Evolutionary conservation across 1,140 invertebrate species (phyloP), one percentile per base, ranked within the genome.

Genomic region (Zaprionus davidi): DNA sequence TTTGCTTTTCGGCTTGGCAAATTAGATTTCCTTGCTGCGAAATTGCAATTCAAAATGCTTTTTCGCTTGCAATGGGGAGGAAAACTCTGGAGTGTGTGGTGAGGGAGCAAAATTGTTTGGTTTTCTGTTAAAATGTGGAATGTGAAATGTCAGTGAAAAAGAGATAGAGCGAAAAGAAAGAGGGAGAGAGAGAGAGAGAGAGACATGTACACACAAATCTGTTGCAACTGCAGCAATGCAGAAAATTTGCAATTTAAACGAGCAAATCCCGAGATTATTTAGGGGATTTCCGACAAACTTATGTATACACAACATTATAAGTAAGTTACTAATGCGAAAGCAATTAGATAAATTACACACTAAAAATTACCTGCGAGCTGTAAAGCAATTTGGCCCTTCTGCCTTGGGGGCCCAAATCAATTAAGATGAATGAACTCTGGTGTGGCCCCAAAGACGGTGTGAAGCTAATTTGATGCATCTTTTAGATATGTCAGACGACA

Each of bases 41-140:
- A 79, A 79, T 79, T 79, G 77, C 77, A 79, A 79, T 79, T 79
- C 62, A 76, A 76, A 79, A 79, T 79, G 72, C 66, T 66, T 38
- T 59, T 64, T 56, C 41, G n/a, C 31, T 62, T 62, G 44, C 24
- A 41, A 6, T 64, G 60, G 4, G 24, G 12, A 22, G 36, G 13
- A 5, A 62, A 57, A 44, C 26, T 63, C 13, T 38, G 5, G 36
- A 15, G 34, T 53, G 13, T 28, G 44, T 7, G 9, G 31, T 9
- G 31, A 44, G 22, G n/a, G 31, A 26, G 28, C 28, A 20, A 51
- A 59, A 66, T 63, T 44, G 38, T 59, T 53, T 41, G 41, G 59
- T 34, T 34, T 34, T 34, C 31, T 34, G 31, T 34, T 34, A 34
- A 70, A 78, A 60, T 69, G 76, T 34, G 31, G 31, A 36, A 74